phyloP scores from a whole-genome alignment of 2,113 vertebrate genomes.

The Vidua chalybeata region DNA sequence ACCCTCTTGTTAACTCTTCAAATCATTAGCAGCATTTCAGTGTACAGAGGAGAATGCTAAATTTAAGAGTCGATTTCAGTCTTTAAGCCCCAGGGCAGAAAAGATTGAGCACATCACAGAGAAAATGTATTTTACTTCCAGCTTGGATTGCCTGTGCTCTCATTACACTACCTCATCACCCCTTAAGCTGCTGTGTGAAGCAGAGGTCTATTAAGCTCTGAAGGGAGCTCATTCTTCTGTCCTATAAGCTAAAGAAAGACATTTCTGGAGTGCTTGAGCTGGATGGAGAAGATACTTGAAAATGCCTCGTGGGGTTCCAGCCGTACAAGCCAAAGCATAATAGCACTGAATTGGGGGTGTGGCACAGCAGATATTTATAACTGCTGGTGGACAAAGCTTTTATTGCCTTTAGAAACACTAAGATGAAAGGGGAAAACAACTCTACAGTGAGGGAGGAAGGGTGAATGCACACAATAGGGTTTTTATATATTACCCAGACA shows the following conservation, averaged over 20 bases:
- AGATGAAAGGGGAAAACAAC: slow-evolving; percentile 3
- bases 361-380: slow-evolving; percentile 21
- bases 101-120: slow-evolving; percentile 59
- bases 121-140: slow-evolving; percentile 65
- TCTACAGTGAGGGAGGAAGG: background rate
- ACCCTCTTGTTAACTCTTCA: slow-evolving; percentile 43
- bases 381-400: slow-evolving; percentile 4
- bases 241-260: slow-evolving; percentile 21
- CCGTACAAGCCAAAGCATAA: background rate
- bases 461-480: background rate
- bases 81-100: slow-evolving; percentile 62
- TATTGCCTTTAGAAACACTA: background rate
- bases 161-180: slow-evolving; percentile 32
- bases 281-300: slow-evolving; percentile 38
- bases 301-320: slow-evolving; percentile 23
- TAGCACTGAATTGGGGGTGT: background rate
- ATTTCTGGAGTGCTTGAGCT: slow-evolving; percentile 24
- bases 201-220: slow-evolving; percentile 43
- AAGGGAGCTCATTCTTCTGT: slow-evolving; percentile 52
- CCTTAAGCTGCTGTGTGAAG: background rate
- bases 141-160: slow-evolving; percentile 35
- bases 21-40: slow-evolving; percentile 40
- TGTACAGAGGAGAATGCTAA: slow-evolving; percentile 24
- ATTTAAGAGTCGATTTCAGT: slow-evolving; percentile 59
- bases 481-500: background rate